Percentiles rank a stretch among this genome's conserved stretches.
phyloP scores from a whole-genome alignment of 2,113 vertebrate genomes.

The Amphiprion percula region DNA sequence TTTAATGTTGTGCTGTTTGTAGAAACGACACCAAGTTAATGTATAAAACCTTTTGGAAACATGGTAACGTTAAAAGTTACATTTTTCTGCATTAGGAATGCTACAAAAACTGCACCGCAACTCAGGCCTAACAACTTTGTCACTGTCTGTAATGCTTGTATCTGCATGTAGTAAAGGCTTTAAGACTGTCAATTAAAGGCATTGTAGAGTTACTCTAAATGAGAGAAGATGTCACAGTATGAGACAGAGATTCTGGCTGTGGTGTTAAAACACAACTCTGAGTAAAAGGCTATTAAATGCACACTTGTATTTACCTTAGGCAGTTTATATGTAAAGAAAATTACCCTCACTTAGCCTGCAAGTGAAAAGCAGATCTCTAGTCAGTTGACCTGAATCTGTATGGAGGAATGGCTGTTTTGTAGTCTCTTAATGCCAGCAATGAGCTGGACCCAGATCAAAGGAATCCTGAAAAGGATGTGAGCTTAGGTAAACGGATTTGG shows the following conservation, averaged over 20 bases:
- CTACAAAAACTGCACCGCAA: slow-evolving; percentile 64
- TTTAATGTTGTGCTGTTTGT: slow-evolving; percentile 65
- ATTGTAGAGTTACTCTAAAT: slow-evolving; percentile 40
- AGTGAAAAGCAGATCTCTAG: slow-evolving; percentile 30
- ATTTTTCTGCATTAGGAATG: slow-evolving; percentile 72
- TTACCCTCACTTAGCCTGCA: slow-evolving; percentile 29
- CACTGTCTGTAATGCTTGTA: slow-evolving; percentile 66
- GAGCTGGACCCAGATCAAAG: slow-evolving; percentile 48
- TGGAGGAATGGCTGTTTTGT: slow-evolving; percentile 23
- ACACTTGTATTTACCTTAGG: slow-evolving; percentile 49
- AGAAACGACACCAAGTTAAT: slow-evolving; percentile 56
- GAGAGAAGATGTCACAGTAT: slow-evolving; percentile 47
- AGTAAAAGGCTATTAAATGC: slow-evolving; percentile 49
- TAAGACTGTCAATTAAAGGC: slow-evolving; percentile 58
- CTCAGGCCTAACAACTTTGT: slow-evolving; percentile 69
- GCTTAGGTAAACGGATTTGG: slow-evolving; percentile 38
- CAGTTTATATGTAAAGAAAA: slow-evolving; percentile 22
- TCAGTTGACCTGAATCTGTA: slow-evolving; percentile 39
- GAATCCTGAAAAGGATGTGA: slow-evolving; percentile 30
- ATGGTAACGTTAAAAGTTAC: slow-evolving; percentile 40
- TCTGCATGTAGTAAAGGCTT: slow-evolving; percentile 75
- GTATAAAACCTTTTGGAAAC: slow-evolving; percentile 63
- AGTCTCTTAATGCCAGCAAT: slow-evolving; percentile 32
- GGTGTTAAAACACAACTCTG: slow-evolving; percentile 17
- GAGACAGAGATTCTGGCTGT: slow-evolving; percentile 12